These are phyloP conservation scores for Xestoiulus laeticollis DNA, from an alignment of 2,888 invertebrate genomes.

Conservation along the genomic window DNA sequence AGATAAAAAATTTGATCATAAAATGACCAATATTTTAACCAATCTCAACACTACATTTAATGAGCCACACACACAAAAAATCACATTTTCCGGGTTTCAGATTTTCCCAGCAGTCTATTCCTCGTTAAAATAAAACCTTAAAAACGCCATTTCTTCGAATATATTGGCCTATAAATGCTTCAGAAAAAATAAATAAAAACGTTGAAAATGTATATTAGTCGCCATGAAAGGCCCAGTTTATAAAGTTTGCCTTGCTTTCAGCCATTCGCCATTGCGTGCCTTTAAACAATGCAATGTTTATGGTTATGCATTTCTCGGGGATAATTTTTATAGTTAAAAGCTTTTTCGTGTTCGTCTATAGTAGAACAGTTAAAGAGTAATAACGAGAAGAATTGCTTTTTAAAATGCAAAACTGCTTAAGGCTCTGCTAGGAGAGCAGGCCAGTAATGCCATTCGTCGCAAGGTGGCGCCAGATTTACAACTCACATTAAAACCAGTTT, in stretches of 20 bases:
- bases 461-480: not conserved
- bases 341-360: not conserved
- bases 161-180: not conserved
- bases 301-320: not conserved
- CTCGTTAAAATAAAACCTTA: not conserved
- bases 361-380: not conserved
- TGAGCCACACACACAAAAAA: too few species aligned
- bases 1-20: too few species aligned
- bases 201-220: not conserved
- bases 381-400: not conserved
- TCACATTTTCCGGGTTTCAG: too few species aligned
- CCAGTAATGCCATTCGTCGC: not conserved
- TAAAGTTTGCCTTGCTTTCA: not conserved
- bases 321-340: not conserved
- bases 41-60: too few species aligned
- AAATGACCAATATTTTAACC: not conserved
- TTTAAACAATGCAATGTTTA: not conserved
- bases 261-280: not conserved
- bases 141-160: not conserved
- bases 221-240: not conserved
- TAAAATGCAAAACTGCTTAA: not conserved
- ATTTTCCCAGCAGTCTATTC: not conserved
- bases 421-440: not conserved
- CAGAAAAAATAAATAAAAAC: not conserved
- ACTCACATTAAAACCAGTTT: too few species aligned